phyloP scores from a whole-genome alignment of 2,888 invertebrate species.

The Rotaria macrura region DNA sequence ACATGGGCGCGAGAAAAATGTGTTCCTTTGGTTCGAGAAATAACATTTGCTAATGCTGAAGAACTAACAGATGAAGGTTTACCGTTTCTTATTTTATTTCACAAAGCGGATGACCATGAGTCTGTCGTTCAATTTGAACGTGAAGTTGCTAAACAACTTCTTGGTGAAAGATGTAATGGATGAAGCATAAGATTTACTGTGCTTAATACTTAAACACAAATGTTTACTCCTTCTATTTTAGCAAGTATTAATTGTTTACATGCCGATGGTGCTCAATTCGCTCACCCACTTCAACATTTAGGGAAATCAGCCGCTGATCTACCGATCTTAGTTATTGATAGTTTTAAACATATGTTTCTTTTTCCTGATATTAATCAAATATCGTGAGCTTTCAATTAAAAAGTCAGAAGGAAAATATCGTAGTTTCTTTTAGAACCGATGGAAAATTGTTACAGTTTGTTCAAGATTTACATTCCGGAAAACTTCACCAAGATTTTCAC shows the following conservation, averaged over 20 bases:
- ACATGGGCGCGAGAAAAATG: conserved; percentile 83
- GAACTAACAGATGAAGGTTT: conserved; percentile 94
- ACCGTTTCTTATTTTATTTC: conserved; percentile 92
- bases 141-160: conserved; percentile 63
- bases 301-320: conserved; percentile 80
- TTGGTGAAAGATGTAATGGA: conserved; percentile 84
- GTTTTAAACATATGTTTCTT: conserved; percentile 96
- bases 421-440: conserved; percentile 52
- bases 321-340: conserved; percentile 92
- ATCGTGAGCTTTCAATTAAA: conserved; percentile 14
- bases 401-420: not conserved
- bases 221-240: too few relatives aligned
- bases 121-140: conserved; percentile 75
- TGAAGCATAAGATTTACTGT: too few relatives aligned
- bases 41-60: conserved; percentile 91
- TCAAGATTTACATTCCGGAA: conserved; percentile 83
- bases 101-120: conserved; percentile 68
- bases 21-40: conserved; percentile 88
- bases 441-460: conserved; percentile 77
- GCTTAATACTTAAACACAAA: too few relatives aligned
- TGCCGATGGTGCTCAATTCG: conserved; percentile 91
- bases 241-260: conserved; percentile 87
- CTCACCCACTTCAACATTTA: conserved; percentile 91
- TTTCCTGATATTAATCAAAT: conserved; percentile 58
- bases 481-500: conserved; percentile 93